A percentile compares a stretch with the other conserved stretches of the same genome.
Conservation (phyloP, 2,888 invertebrate genomes). For the Megaustenia siamemsis region DNA sequence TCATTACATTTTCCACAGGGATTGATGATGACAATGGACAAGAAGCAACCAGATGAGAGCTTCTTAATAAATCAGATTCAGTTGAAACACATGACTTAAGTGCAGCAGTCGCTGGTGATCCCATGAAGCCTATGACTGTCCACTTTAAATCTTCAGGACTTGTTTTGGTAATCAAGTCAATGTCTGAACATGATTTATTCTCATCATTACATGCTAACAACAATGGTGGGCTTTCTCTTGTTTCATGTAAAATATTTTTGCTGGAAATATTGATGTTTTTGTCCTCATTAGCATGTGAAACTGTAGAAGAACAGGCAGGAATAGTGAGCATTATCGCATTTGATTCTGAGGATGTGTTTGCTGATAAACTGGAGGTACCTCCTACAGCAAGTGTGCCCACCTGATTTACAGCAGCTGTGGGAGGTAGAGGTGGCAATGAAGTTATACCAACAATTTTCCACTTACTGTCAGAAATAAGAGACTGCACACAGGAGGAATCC, state of each 20-base stretch:
- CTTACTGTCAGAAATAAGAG: slow-evolving; percentile 18
- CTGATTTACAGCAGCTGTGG: slow-evolving; percentile 3
- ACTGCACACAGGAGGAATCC: not conserved
- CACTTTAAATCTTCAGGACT: slow-evolving; percentile 39
- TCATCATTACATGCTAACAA: not conserved
- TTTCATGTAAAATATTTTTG: not conserved
- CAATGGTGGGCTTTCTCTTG: not conserved
- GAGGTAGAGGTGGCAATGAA: not conserved
- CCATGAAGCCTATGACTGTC: slow-evolving; percentile 42
- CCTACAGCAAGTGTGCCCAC: not conserved
- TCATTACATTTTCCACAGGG: not conserved
- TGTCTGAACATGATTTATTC: not conserved
- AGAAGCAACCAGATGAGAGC: not conserved
- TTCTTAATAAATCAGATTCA: slow-evolving; percentile 7
- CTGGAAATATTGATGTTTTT: not conserved
- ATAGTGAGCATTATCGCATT: slow-evolving; percentile 45
- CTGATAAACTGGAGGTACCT: not conserved
- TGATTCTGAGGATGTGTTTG: not conserved
- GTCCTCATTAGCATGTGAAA: not conserved
- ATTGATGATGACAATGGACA: not conserved
- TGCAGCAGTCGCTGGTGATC: slow-evolving; percentile 1
- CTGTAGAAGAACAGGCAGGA: slow-evolving; percentile 26
- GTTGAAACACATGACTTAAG: not conserved
- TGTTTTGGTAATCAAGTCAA: not conserved
- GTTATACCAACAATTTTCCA: slow-evolving; percentile 51